Evolutionary conservation across 2,797 vertebrate genomes (phyloP), one percentile per base, ranked within the genome.

Genomic region (Novumbra hubbsi): DNA sequence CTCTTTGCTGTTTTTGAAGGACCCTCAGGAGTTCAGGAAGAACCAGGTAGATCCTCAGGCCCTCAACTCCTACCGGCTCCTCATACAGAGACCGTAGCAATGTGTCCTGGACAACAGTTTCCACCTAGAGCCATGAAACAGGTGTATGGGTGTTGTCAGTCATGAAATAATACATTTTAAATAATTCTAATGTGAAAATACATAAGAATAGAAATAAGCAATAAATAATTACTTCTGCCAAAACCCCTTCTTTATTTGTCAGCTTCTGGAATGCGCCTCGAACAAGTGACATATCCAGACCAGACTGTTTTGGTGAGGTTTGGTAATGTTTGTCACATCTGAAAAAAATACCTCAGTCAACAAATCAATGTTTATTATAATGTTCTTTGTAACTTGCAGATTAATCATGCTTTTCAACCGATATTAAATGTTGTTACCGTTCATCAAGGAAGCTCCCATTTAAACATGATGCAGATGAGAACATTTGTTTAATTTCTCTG

Each of bases 361-460:
- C 15, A 52, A 14, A 28, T 4, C 4, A 2, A 5, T 48, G 57
- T 34, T 6, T 3, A 1, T 21, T 16, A 24, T 48, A 15, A 73
- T 17, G 12, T 24, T 24, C 3, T 55, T 0, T 64, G 5, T n/a
- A 6, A 34, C 34, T 21, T 1, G 15, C 1, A 12, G 5, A 5
- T 19, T 24, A n/a, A 28, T 24, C n/a, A n/a, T 50, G 38, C 38
- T 34, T 27, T 60, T 6, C 16, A 21, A 38, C 32, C 24, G 4
- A n/a, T 24, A 21, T 63, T 1, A 24, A 50, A 3, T 5, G 24
- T 12, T 60, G 84, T 84, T 93, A 96, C 95, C 94, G 94, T 88
- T 82, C 86, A 14, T 89, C 85, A 68, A 95, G 84, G 81, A 97
- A 96, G 80, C 93, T 94, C 81, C 86, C 89, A 9, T 91, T 96